Percentiles rank a stretch among this genome's conserved stretches.
Evolutionary conservation across 2,113 vertebrate genomes (phyloP).

Genomic region (Osmerus eperlanus): DNA sequence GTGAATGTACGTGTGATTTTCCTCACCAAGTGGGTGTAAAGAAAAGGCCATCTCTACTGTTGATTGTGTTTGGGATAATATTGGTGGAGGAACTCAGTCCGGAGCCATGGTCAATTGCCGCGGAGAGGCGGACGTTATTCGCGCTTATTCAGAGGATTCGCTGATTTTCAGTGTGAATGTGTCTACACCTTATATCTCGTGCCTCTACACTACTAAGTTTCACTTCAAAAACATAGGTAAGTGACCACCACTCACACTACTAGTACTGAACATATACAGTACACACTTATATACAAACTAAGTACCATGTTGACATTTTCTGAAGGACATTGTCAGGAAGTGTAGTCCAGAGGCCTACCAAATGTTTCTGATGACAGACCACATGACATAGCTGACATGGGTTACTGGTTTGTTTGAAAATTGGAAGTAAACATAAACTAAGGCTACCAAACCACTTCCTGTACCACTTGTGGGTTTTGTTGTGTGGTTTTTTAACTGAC

Average conservation of each 20-base stretch:
- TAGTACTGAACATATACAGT: neutral
- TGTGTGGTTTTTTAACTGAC: too few relatives aligned
- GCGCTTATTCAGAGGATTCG: too few relatives aligned
- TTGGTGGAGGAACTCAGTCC: neutral
- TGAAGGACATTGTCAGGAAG: too few relatives aligned
- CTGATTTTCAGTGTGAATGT: neutral
- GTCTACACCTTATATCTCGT: neutral
- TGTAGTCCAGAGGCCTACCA: too few relatives aligned
- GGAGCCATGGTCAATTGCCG: neutral
- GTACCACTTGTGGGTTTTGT: too few relatives aligned
- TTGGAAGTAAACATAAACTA: too few relatives aligned
- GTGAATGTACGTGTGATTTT: neutral
- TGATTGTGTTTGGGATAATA: neutral
- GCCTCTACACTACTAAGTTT: neutral
- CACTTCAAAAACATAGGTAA: neutral
- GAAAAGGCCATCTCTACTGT: neutral
- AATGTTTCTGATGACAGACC: too few relatives aligned
- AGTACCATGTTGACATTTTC: too few relatives aligned
- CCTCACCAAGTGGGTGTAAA: neutral
- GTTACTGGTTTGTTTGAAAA: too few relatives aligned
- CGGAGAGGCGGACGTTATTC: neutral
- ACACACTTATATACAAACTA: neutral
- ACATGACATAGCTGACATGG: too few relatives aligned
- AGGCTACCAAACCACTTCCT: too few relatives aligned
- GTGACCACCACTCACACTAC: neutral